Percentiles rank a stretch among this genome's conserved stretches.
phyloP scores from a whole-genome alignment of 2,888 invertebrate genomes.

The Resseliella maxima region DNA sequence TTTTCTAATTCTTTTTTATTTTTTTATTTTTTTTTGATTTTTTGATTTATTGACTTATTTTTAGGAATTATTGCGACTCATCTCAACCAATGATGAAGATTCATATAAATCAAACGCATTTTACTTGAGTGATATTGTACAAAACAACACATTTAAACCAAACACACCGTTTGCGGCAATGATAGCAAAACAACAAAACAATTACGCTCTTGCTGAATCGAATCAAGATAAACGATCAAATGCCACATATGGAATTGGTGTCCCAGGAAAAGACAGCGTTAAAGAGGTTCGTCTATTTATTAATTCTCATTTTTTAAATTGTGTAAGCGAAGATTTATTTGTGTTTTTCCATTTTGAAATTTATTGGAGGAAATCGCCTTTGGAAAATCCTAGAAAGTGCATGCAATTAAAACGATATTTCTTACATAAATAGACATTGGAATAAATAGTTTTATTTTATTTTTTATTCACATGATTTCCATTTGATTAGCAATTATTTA shows the following conservation, averaged over 20 bases:
- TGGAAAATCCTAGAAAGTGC: neutral
- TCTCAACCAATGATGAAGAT: slow-evolving; percentile 67
- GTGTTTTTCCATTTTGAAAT: neutral
- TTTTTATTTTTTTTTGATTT: no score
- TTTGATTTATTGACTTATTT: slow-evolving; percentile 57
- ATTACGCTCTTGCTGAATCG: slow-evolving; percentile 61
- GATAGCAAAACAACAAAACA: slow-evolving; percentile 65
- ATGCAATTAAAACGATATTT: neutral
- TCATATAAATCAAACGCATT: slow-evolving; percentile 65
- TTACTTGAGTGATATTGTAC: slow-evolving; percentile 62
- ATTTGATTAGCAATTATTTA: slow-evolving; percentile 3
- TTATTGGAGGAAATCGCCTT: neutral
- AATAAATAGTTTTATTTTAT: slow-evolving; percentile 4
- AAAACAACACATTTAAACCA: slow-evolving; percentile 63
- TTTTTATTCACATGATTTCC: neutral
- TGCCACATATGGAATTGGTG: slow-evolving; percentile 61
- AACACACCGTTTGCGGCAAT: slow-evolving; percentile 69
- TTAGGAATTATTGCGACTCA: slow-evolving; percentile 69
- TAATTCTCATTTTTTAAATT: no score
- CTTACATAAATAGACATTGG: slow-evolving; percentile 10
- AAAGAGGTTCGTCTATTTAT: no score
- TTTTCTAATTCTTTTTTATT: no score
- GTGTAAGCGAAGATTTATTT: neutral
- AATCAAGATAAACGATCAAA: slow-evolving; percentile 56
- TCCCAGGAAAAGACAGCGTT: slow-evolving; percentile 66